Evolutionary conservation across 2,113 vertebrate genomes (phyloP).

Genomic region (Oceanodroma tethys): DNA sequence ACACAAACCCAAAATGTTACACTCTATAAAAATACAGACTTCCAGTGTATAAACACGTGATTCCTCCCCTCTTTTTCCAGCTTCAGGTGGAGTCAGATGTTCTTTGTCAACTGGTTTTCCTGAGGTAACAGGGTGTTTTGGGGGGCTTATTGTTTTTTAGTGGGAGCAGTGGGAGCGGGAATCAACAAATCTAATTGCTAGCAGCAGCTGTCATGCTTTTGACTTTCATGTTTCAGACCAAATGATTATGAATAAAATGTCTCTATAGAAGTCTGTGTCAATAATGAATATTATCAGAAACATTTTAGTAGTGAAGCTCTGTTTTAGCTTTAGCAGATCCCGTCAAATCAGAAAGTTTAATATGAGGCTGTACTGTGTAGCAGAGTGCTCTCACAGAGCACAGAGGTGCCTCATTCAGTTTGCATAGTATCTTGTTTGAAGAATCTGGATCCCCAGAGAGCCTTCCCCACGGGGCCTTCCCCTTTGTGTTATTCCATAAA

Average conservation of each 20-base stretch:
- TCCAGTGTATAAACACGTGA: fast-evolving
- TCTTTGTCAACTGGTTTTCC: not conserved
- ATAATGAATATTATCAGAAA: not conserved
- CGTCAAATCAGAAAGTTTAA: not conserved
- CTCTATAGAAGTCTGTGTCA: not conserved
- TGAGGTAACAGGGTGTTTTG: not conserved
- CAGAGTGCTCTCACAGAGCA: not conserved
- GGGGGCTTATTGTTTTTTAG: not conserved
- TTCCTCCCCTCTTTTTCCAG: not conserved
- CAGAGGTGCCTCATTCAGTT: not conserved
- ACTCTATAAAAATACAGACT: not conserved
- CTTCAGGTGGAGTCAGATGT: not conserved
- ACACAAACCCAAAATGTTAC: not conserved
- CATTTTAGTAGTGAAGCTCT: not conserved
- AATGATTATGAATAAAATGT: not conserved
- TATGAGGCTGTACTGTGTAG: not conserved
- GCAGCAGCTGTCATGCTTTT: not conserved
- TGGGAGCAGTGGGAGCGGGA: not conserved
- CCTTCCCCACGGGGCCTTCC: not conserved
- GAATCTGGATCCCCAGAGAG: not conserved
- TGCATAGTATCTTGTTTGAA: not conserved
- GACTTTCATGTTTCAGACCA: not conserved
- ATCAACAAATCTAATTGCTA: not conserved
- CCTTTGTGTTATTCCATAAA: not conserved
- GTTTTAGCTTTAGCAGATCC: not conserved